phyloP scores from a whole-genome alignment of 2,113 vertebrate species.

The Pimephales promelas region DNA sequence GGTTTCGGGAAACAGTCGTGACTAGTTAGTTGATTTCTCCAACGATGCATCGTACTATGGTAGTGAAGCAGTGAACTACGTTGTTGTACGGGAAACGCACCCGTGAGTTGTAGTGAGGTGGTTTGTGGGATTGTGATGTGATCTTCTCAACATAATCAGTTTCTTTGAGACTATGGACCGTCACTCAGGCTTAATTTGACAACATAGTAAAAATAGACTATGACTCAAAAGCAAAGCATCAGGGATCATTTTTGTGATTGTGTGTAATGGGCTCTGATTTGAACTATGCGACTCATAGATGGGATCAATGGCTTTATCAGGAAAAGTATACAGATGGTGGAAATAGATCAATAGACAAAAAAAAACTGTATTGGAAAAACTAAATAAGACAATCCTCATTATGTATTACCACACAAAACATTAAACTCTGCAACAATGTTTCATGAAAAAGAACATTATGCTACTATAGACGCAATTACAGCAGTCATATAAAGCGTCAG shows the following conservation, averaged over 20 bases:
- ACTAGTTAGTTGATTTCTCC: too few relatives aligned
- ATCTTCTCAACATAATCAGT: conserved; percentile 64
- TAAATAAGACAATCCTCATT: background rate
- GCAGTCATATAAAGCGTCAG: conserved; percentile 27
- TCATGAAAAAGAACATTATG: conserved; percentile 27
- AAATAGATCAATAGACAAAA: background rate
- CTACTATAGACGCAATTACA: conserved; percentile 1
- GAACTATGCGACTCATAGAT: background rate
- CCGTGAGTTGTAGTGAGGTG: conserved; percentile 41
- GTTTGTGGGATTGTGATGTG: conserved; percentile 14
- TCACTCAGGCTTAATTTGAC: conserved; percentile 67
- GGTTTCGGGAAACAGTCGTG: too few relatives aligned
- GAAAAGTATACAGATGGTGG: background rate
- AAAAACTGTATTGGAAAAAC: background rate
- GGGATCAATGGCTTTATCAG: background rate
- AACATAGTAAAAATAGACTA: conserved; percentile 60
- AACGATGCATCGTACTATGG: too few relatives aligned
- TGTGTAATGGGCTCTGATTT: background rate
- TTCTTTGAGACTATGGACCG: conserved; percentile 54
- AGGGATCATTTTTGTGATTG: background rate
- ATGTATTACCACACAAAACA: conserved; percentile 5
- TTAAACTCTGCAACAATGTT: background rate
- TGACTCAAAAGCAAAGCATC: conserved; percentile 60
- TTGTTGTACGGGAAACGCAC: too few relatives aligned
- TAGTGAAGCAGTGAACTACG: too few relatives aligned